Percentiles rank a stretch among this genome's conserved stretches.
Conservation (phyloP, 2,113 vertebrate genomes). For the Vicugna pacos region DNA sequence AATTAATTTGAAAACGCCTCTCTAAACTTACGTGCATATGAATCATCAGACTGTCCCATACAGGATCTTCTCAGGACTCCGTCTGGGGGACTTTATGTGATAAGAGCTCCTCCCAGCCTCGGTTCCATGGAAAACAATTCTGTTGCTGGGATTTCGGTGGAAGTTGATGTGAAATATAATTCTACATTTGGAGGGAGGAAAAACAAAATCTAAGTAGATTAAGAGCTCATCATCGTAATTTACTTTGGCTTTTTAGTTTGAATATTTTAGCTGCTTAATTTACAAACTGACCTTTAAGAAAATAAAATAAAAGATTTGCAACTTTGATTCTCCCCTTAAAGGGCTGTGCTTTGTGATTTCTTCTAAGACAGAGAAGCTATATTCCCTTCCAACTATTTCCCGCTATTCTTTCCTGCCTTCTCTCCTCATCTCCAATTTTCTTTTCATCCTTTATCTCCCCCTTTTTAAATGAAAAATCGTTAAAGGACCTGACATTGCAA, state of each 20-base stretch:
- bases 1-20: not conserved
- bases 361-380: not conserved
- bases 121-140: not conserved
- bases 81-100: not conserved
- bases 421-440: not conserved
- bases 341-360: not conserved
- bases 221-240: conserved; percentile 68
- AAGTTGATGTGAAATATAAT: not conserved
- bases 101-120: not conserved
- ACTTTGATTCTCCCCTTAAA: not conserved
- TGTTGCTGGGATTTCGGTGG: not conserved
- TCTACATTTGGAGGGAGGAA: not conserved
- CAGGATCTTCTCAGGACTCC: not conserved
- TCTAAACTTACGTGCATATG: not conserved
- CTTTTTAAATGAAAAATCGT: not conserved
- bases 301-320: conserved; percentile 52
- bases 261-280: conserved; percentile 69
- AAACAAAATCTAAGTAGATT: not conserved
- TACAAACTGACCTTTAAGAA: conserved; percentile 63
- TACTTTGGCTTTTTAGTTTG: conserved; percentile 63
- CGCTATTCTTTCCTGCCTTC: not conserved
- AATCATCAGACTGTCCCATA: not conserved
- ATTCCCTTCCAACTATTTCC: not conserved
- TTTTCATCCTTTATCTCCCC: not conserved
- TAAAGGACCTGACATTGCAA: not conserved